Evolutionary conservation across 1,140 invertebrate genomes (phyloP), one percentile per base, ranked within the genome.

Genomic region (Plectrocnemia conspersa): DNA sequence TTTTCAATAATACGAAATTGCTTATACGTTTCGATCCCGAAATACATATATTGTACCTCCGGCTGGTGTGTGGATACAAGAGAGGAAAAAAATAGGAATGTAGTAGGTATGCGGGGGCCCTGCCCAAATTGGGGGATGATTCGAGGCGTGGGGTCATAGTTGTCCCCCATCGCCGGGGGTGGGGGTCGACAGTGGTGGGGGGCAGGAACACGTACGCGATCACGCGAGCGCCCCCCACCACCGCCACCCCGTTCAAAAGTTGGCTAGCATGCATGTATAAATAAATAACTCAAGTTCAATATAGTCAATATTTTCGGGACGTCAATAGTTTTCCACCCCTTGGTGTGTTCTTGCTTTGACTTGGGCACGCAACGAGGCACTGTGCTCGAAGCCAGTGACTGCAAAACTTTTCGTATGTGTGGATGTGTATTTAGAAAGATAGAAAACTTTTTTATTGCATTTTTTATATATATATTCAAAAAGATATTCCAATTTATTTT

Each of bases 1-100:
- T 60, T 60, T 60, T 40, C 54, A 60, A 60, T 56, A 56, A 55
- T 56, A 53, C 53, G 42, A 53, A 60, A 60, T 56, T 56, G 49
- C 54, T 48, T 49, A 53, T 60, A 60, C 49, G 48, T 49, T 56
- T 53, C 53, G 54, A 53, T 60, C 44, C 25, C 32, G 40, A 16
- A 38, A 48, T 45, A 46, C 16, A 2, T 23, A 32, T 32, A 41
- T 18, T 54, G 42, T 27, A 22, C 52, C 38, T 23, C 21, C 40
- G 42, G 21, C 21, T 45, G 5, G 6, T 24, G n/a, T n/a, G n/a
- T n/a, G n/a, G n/a, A n/a, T n/a, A n/a, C n/a, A n/a, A n/a, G 10
- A 15, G 25, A 10, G 25, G 42, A 45, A 7, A 38, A 5, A 27
- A 16, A 45, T 15, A 47, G 25, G 11, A n/a, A n/a, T n/a, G n/a